Evolutionary conservation across 2,888 invertebrate genomes (phyloP).

Genomic region (Buathra laborator): DNA sequence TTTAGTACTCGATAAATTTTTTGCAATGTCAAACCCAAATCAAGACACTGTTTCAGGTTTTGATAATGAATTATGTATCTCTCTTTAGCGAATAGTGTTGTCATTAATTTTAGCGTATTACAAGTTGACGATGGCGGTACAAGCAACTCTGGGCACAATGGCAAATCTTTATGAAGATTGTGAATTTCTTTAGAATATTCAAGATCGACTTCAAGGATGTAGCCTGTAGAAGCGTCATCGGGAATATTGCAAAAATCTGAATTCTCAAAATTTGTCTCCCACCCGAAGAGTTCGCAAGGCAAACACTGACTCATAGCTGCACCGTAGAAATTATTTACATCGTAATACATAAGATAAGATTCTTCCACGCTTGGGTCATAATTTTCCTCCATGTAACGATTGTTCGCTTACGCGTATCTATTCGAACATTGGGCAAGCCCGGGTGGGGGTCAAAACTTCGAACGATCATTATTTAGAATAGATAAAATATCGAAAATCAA

Average conservation of each 20-base stretch:
- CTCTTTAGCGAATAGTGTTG: conserved; percentile 6
- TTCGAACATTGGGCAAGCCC: not conserved
- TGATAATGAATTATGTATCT: conserved; percentile 77
- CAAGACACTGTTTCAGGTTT: conserved; percentile 40
- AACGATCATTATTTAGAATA: too few relatives aligned
- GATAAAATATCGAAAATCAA: too few relatives aligned
- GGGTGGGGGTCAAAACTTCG: too few relatives aligned
- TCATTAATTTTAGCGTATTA: conserved; percentile 65
- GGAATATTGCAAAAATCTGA: not conserved
- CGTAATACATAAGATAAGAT: conserved; percentile 10
- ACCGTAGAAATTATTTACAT: conserved; percentile 32
- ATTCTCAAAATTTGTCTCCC: conserved; percentile 14
- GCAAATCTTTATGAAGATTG: not conserved
- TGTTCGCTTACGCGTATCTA: not conserved
- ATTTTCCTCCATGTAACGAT: not conserved
- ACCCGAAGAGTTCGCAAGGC: conserved; percentile 5
- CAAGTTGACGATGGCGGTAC: not conserved
- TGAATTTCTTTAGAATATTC: conserved; percentile 7
- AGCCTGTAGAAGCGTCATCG: conserved; percentile 2
- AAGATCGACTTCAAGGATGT: conserved; percentile 6
- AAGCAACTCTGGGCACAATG: not conserved
- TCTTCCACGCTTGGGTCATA: not conserved
- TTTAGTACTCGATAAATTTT: conserved; percentile 78
- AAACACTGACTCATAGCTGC: conserved; percentile 32
- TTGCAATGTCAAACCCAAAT: conserved; percentile 72